phyloP scores from a whole-genome alignment of 2,888 invertebrate species.

The Cataglyphis altisquamis region DNA sequence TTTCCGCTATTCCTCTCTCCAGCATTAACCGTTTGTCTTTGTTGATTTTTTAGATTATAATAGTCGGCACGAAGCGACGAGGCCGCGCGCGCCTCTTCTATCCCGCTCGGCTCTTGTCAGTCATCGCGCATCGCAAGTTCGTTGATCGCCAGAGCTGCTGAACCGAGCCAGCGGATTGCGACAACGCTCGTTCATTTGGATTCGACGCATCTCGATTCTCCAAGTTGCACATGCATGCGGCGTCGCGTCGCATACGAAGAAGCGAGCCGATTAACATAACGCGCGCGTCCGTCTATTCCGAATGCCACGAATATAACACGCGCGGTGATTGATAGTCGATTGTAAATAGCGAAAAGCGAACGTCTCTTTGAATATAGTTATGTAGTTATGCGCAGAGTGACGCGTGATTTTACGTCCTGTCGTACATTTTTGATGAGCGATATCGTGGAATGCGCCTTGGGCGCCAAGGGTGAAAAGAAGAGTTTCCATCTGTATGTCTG shows the following conservation, averaged over 20 bases:
- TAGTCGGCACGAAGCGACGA: neutral
- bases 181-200: conserved; percentile 72
- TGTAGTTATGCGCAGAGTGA: conserved; percentile 3
- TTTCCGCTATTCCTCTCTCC: neutral
- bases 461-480: conserved; percentile 52
- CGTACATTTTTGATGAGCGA: conserved; percentile 66
- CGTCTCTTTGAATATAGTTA: conserved; percentile 6
- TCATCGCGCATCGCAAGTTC: conserved; percentile 39
- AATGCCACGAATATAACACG: conserved; percentile 62
- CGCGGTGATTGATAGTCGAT: conserved; percentile 65
- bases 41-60: neutral
- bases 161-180: conserved; percentile 40
- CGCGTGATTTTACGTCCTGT: conserved; percentile 37
- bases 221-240: conserved; percentile 63
- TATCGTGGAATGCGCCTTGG: conserved; percentile 63
- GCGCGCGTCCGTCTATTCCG: conserved; percentile 60
- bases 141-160: conserved; percentile 36
- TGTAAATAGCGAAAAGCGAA: conserved; percentile 55
- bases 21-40: neutral
- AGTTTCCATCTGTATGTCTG: neutral
- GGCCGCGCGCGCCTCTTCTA: neutral
- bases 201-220: conserved; percentile 70
- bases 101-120: neutral
- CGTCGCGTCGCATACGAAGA: conserved; percentile 77
- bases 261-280: conserved; percentile 77